phyloP scores from a whole-genome alignment of 2,888 invertebrate species.

The Xestia ashworthii region DNA sequence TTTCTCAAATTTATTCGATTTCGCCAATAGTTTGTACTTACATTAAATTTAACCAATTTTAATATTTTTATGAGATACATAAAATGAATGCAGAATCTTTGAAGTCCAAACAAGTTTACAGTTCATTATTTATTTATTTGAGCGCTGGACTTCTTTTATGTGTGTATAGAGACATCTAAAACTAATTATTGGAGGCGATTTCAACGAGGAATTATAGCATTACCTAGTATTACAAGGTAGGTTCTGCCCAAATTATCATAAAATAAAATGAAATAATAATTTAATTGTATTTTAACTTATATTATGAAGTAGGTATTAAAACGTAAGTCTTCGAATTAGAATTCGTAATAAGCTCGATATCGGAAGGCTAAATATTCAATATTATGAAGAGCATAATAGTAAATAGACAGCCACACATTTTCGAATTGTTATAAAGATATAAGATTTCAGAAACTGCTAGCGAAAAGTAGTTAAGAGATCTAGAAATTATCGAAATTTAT shows the following conservation, averaged over 20 bases:
- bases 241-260: background rate
- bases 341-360: background rate
- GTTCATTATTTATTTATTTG: background rate
- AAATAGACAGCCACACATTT: background rate
- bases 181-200: background rate
- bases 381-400: conserved; percentile 17
- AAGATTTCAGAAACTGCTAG: conserved; percentile 24
- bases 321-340: background rate
- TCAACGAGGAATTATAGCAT: background rate
- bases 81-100: background rate
- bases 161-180: background rate
- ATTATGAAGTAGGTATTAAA: background rate
- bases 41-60: background rate
- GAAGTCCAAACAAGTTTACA: background rate
- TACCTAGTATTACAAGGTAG: background rate
- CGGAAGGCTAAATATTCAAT: conserved; percentile 1
- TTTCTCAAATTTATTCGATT: background rate
- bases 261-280: conserved; percentile 1
- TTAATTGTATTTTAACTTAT: background rate
- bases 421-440: conserved; percentile 14
- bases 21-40: background rate
- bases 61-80: background rate
- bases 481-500: background rate
- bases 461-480: conserved; percentile 33
- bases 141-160: background rate